Base-by-base conservation (phyloP, 2,113 vertebrate species). In the Siniperca chuatsi region DNA sequence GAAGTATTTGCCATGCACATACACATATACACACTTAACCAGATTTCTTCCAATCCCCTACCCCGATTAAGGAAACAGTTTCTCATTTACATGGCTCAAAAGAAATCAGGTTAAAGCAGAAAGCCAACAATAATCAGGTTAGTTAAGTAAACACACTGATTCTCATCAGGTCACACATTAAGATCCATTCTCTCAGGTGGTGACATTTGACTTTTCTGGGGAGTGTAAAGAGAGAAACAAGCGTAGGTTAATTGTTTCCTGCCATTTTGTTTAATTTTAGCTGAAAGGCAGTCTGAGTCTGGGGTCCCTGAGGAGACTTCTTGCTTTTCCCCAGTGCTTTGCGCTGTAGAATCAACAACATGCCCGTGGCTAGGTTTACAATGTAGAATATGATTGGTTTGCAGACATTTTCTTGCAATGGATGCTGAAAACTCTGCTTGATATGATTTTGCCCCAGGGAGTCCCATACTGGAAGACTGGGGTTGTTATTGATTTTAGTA, bases 201-300 rank as follows among this genome's bases (percentile, higher is more conserved):
- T 87, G 83, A 92, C 83, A 82, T 92, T 87, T 90, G 65, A 89
- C 83, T 88, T 81, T 93, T 85, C 42, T 57, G 4, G 40, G 33
- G 46, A n/a, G 70, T 44, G 71, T 11, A 78, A 86, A 64, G 68
- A 86, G 71, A 84, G 58, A 87, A 90, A 82, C 65, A 37, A 79
- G 52, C 52, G 37, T 58, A 70, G 69, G 84, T 87, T 94, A 91
- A 92, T 92, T 88, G 85, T 91, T 94, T 94, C 91, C 91, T 93
- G 92, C 90, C 90, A 91, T 94, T 93, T 89, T 44, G 86, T 84
- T 90, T 89, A 73, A 93, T 94, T 92, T 84, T 73, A 79, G 44
- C 60, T 76, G 58, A 92, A 85, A 77, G 67, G 72, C 5, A 10
- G 61, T 67, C 52, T 20, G 60, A 84, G 61, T 50, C 79, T 8